phyloP scores from a whole-genome alignment of 2,113 vertebrate genomes.

The Eublepharis macularius region DNA sequence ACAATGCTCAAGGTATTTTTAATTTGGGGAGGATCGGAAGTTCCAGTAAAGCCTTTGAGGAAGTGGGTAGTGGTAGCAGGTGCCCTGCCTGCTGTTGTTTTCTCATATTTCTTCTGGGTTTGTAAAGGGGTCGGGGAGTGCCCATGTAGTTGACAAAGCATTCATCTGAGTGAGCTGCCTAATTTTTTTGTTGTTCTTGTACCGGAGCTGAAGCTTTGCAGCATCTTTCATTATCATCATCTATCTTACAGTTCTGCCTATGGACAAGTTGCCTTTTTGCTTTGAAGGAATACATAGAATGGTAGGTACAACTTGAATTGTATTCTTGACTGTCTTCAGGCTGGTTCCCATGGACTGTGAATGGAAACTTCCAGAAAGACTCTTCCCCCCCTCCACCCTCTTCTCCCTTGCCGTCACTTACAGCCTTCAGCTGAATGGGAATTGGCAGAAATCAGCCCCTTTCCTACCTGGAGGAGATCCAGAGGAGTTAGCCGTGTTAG shows the following conservation, averaged over 20 bases:
- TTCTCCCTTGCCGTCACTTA: too few relatives aligned
- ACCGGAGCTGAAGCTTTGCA: conserved; percentile 32
- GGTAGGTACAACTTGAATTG: conserved; percentile 64
- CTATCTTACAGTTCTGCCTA: conserved; percentile 12
- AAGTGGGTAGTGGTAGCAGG: conserved; percentile 49
- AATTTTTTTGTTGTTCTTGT: background rate
- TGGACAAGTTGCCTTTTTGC: background rate
- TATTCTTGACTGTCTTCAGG: conserved; percentile 2
- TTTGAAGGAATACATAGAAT: conserved; percentile 57
- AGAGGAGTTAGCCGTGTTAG: too few relatives aligned
- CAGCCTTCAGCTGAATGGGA: too few relatives aligned
- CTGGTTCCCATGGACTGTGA: too few relatives aligned
- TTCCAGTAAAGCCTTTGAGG: conserved; percentile 54
- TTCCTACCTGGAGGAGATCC: too few relatives aligned
- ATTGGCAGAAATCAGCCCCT: too few relatives aligned
- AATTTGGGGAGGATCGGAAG: background rate
- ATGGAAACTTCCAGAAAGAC: too few relatives aligned
- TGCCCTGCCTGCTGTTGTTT: conserved; percentile 50
- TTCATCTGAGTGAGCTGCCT: background rate
- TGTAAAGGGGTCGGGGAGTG: background rate
- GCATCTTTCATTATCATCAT: conserved; percentile 10
- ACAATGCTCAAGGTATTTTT: conserved; percentile 5
- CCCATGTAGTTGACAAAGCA: background rate
- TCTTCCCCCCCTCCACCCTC: too few relatives aligned
- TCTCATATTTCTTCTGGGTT: conserved; percentile 12